These are phyloP conservation scores for Crotalus helleri DNA, from an alignment of 2,113 vertebrate species.

Conservation along the genomic window DNA sequence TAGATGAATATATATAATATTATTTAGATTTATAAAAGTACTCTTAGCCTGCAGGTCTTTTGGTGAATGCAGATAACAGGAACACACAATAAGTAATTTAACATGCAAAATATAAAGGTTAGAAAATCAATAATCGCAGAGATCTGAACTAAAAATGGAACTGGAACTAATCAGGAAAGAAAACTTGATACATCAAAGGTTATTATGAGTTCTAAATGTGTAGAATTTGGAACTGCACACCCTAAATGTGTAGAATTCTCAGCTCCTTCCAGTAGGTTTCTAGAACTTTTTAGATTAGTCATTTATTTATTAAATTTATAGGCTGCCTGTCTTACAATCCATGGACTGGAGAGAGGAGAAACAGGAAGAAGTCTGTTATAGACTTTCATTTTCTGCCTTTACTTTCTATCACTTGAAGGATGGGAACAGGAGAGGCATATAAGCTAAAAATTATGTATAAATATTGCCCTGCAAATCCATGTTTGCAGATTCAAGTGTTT, in stretches of 20 bases:
- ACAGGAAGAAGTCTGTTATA: too few species aligned
- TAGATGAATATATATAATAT: not conserved
- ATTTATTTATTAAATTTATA: not conserved
- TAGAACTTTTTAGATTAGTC: not conserved
- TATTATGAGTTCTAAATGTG: not conserved
- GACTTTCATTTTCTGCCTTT: not conserved
- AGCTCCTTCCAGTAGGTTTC: not conserved
- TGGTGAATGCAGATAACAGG: not conserved
- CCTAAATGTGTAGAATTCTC: not conserved
- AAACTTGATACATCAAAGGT: not conserved
- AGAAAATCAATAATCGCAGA: not conserved
- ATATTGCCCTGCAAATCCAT: not conserved
- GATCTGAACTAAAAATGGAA: not conserved
- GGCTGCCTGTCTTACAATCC: not conserved
- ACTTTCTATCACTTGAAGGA: not conserved
- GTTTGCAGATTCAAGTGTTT: too few species aligned
- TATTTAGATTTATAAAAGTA: not conserved
- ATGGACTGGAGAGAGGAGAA: not conserved
- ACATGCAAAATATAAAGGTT: not conserved
- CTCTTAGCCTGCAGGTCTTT: not conserved
- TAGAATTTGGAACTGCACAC: not conserved
- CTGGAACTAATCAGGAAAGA: not conserved
- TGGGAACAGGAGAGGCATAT: not conserved
- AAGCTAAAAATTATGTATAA: not conserved
- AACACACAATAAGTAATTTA: constrained; percentile 1